phyloP scores from a whole-genome alignment of 1,140 invertebrate species.

The Tetranychus urticae region DNA sequence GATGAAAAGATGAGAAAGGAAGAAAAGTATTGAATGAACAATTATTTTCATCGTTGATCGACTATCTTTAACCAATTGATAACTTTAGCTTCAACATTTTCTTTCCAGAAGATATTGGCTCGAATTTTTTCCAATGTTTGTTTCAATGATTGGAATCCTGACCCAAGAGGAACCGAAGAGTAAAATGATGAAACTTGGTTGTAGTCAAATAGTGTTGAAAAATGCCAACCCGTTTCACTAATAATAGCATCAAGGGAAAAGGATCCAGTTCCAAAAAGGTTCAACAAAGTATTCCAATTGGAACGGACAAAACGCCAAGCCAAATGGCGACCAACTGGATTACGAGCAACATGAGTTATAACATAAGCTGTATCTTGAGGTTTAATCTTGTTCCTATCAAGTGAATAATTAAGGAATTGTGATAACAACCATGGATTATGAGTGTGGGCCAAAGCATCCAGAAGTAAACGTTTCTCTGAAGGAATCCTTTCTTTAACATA shows the following conservation, averaged over 20 bases:
- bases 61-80: conserved; percentile 29
- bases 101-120: conserved; percentile 49
- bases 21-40: too few relatives aligned
- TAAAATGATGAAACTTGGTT: conserved; percentile 30
- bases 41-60: neutral
- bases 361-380: conserved; percentile 40
- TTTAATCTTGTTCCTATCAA: conserved; percentile 37
- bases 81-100: conserved; percentile 33
- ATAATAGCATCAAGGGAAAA: conserved; percentile 41
- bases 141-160: conserved; percentile 35
- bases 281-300: conserved; percentile 39
- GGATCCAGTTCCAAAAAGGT: conserved; percentile 14
- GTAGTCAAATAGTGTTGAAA: conserved; percentile 42
- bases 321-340: conserved; percentile 38
- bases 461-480: conserved; percentile 37
- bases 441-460: conserved; percentile 40
- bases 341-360: conserved; percentile 38
- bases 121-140: conserved; percentile 49
- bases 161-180: conserved; percentile 27
- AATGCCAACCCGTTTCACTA: conserved; percentile 37
- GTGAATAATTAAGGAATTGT: conserved; percentile 33
- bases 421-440: conserved; percentile 44
- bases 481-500: conserved; percentile 36
- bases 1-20: too few relatives aligned
- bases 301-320: conserved; percentile 51